Evolutionary conservation across 2,888 invertebrate genomes (phyloP).

Genomic region (Tuberolachnus salignus): DNA sequence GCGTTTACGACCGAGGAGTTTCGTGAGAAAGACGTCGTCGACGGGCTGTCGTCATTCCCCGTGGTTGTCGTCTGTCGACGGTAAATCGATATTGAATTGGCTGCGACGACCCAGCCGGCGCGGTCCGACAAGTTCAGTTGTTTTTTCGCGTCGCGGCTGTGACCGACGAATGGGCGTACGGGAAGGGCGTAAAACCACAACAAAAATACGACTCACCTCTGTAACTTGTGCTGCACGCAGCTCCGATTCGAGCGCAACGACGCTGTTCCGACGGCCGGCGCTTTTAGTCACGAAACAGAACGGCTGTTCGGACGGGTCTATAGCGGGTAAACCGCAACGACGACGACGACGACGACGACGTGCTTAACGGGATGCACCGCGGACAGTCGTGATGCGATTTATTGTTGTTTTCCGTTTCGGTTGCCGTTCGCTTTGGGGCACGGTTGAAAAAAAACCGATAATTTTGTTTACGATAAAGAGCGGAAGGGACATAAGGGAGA

Average conservation of each 20-base stretch:
- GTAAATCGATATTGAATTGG: constrained; percentile 34
- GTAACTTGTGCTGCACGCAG: background rate
- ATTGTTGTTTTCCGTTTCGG: background rate
- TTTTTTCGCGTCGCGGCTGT: constrained; percentile 10
- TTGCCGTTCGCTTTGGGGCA: constrained; percentile 1
- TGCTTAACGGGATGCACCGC: background rate
- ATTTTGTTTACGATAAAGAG: constrained; percentile 51
- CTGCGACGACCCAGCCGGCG: constrained; percentile 2
- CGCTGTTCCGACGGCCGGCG: background rate
- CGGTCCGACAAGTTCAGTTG: no score
- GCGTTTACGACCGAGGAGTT: no score
- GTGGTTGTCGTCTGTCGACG: no score
- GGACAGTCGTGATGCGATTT: background rate
- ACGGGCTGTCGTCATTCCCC: no score
- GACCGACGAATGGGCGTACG: no score
- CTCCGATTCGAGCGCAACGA: background rate
- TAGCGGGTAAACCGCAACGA: background rate
- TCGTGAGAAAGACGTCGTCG: no score
- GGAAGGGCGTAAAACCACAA: no score
- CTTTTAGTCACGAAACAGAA: background rate
- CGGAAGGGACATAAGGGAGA: constrained; percentile 54
- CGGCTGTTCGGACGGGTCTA: background rate
- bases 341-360: background rate
- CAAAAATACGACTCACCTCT: no score
- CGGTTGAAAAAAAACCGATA: constrained; percentile 44